Evolutionary conservation across 35 echinoderm and acorn worm species (phyloP).

Genomic region (Ptychodera flava): DNA sequence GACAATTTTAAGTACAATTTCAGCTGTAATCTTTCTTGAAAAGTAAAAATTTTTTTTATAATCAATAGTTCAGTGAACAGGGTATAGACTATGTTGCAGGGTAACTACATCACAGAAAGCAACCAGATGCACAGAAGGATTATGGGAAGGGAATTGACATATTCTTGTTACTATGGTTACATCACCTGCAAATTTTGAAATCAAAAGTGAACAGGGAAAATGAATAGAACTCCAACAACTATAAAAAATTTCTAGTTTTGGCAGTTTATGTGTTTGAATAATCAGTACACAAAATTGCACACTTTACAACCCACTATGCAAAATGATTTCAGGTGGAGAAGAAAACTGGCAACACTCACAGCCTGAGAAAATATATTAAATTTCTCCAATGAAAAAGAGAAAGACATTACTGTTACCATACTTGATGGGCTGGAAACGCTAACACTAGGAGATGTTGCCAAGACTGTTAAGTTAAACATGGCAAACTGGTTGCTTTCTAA

Average conservation of each 20-base stretch:
- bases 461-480: neutral
- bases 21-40: neutral
- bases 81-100: no score
- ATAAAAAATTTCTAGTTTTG: neutral
- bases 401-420: neutral
- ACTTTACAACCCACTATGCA: neutral
- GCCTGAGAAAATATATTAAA: neutral
- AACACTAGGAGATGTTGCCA: neutral
- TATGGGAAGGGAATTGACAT: no score
- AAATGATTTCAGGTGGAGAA: neutral
- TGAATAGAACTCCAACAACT: neutral
- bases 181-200: neutral
- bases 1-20: neutral
- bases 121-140: neutral
- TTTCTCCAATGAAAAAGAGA: neutral
- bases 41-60: no score
- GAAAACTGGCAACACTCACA: neutral
- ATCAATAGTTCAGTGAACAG: no score
- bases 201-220: neutral
- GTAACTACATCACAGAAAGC: neutral
- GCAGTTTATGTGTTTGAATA: neutral
- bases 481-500: constrained; percentile 25
- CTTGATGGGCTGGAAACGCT: neutral
- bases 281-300: neutral
- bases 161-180: neutral